Base-by-base conservation (phyloP, 2,888 invertebrate genomes). In the Pterostichus niger region DNA sequence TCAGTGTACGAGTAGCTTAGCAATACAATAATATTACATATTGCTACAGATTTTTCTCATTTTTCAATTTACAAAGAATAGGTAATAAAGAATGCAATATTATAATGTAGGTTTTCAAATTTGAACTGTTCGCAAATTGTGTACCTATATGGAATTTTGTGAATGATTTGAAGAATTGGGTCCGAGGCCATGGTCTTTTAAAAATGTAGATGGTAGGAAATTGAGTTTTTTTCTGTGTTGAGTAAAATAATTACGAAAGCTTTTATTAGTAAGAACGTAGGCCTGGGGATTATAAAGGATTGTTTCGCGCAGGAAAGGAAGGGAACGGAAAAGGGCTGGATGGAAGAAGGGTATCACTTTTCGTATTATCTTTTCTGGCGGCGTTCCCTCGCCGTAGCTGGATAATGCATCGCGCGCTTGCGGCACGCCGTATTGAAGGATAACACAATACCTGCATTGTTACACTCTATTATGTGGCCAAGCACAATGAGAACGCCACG, bases 391-490 rank as follows among this genome's bases (percentile, higher is more conserved):
- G 59, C 11, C 35, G 9, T 49, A 33, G 64, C 44, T 17, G 49
- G 79, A 79, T 79, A 79, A 79, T 79, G 79, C 79, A 79, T 79
- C 64, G 49, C 71, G 71, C n/a, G 71, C 71, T 68, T 44, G 71
- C 81, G 61, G 54, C 81, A 33, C 54, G 31, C 24, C 61, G 78
- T 79, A 79, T 79, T 79, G 79, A 79, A 79, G 79, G 79, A 79
- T 79, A 79, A 75, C 82, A 82, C 82, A 82, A 82, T 82, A 82
- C 82, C 82, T 82, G 82, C 75, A 82, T 82, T 82, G 82, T 82
- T 82, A 82, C 59, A 82, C 46, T 82, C 75, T 73, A 82, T 82
- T 82, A 73, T 82, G 73, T 75, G 82, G 33, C 52, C 49, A 35
- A 31, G 44, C 33, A 79, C 79, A 79, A 79, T 79, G 68, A 79